Evolutionary conservation across 1,140 invertebrate genomes (phyloP).

Genomic region (Hormaphis cornu): DNA sequence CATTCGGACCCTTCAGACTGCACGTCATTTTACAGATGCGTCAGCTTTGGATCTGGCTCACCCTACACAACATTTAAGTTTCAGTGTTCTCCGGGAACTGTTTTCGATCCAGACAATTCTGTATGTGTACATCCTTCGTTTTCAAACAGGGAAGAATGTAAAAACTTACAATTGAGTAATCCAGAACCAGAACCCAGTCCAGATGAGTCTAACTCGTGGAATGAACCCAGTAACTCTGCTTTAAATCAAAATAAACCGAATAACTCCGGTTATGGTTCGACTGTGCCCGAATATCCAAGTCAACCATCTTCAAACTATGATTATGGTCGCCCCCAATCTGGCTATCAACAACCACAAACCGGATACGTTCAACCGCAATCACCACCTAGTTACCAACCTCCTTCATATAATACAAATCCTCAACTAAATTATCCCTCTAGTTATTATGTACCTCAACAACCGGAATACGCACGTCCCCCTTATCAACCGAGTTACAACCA

Average conservation of each 20-base stretch:
- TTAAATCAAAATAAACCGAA: background rate
- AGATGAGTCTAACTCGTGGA: conserved; percentile 9
- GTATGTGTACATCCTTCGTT: conserved; percentile 57
- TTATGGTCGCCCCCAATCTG: conserved; percentile 10
- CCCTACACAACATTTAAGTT: conserved; percentile 49
- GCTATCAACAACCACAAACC: conserved; percentile 4
- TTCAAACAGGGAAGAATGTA: conserved; percentile 50
- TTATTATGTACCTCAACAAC: conserved; percentile 7
- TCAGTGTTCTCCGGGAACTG: conserved; percentile 58
- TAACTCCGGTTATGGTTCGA: conserved; percentile 7
- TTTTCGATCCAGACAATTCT: conserved; percentile 56
- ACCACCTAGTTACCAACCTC: conserved; percentile 1
- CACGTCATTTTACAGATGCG: conserved; percentile 50
- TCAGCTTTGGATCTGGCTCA: conserved; percentile 42
- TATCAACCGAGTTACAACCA: background rate
- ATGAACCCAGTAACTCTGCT: background rate
- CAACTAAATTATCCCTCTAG: background rate
- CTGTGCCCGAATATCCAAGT: background rate
- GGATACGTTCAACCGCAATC: conserved; percentile 14
- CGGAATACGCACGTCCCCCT: background rate
- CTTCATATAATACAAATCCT: background rate
- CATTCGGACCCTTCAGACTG: conserved; percentile 50
- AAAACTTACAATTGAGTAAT: background rate
- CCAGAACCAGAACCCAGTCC: conserved; percentile 9
- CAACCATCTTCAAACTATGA: background rate